phyloP scores from a whole-genome alignment of 2,113 vertebrate species.

The Oryzias javanicus region DNA sequence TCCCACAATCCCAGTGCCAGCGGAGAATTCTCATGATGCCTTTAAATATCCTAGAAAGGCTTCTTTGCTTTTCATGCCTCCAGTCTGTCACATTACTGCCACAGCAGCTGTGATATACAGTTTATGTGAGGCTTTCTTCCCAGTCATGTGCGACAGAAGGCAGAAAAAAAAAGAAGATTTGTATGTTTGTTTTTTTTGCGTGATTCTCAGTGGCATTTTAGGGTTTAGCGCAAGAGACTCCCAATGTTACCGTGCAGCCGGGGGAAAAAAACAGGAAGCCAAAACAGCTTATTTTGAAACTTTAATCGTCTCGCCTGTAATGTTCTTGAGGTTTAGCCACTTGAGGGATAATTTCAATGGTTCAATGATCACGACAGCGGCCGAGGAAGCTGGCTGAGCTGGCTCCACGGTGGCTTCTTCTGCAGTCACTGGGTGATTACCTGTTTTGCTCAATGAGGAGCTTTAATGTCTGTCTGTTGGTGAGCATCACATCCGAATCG shows the following conservation, averaged over 20 bases:
- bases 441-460: slow-evolving; percentile 97
- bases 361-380: slow-evolving; percentile 26
- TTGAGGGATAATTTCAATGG: slow-evolving; percentile 31
- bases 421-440: slow-evolving; percentile 64
- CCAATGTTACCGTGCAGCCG: slow-evolving; percentile 49
- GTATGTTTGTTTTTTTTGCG: slow-evolving; percentile 57
- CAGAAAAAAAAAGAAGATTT: slow-evolving; percentile 23
- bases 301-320: slow-evolving; percentile 49
- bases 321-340: slow-evolving; percentile 60
- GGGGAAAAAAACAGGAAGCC: slow-evolving; percentile 65
- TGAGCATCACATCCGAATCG: slow-evolving; percentile 92
- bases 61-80: slow-evolving; percentile 39
- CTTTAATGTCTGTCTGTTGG: slow-evolving; percentile 88
- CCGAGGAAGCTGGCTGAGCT: slow-evolving; percentile 13
- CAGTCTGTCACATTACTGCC: slow-evolving; percentile 28
- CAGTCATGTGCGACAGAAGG: slow-evolving; percentile 34
- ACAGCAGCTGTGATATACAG: slow-evolving; percentile 51
- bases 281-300: slow-evolving; percentile 63
- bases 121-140: slow-evolving; percentile 44
- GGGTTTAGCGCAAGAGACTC: slow-evolving; percentile 25
- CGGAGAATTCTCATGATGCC: slow-evolving; percentile 64
- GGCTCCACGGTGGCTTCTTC: neutral
- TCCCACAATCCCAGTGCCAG: slow-evolving; percentile 28
- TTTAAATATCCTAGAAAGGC: slow-evolving; percentile 67
- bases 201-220: slow-evolving; percentile 59